Percentiles rank a stretch among this genome's conserved stretches.
These are phyloP conservation scores for Tetranychus truncatus DNA, from an alignment of 2,888 invertebrate genomes.

Conservation along the genomic window DNA sequence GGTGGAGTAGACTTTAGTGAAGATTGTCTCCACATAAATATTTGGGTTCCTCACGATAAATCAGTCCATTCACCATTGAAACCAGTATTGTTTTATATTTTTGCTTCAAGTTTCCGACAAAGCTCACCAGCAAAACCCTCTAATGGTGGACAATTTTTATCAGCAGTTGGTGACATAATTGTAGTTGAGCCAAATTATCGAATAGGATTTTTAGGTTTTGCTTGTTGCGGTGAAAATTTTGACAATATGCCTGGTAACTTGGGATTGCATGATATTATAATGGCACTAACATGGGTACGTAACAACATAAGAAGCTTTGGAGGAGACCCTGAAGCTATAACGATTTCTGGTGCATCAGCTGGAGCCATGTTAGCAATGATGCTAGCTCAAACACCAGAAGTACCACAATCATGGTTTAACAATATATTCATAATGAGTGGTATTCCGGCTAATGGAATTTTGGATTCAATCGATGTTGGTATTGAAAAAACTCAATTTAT, in stretches of 20 bases:
- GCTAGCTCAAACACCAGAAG: background rate
- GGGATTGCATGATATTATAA: background rate
- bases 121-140: background rate
- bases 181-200: background rate
- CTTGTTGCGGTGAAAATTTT: background rate
- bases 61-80: background rate
- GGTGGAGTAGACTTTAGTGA: constrained; percentile 6
- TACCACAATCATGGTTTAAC: background rate
- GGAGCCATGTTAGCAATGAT: background rate
- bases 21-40: constrained; percentile 19
- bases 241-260: background rate
- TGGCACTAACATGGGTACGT: background rate
- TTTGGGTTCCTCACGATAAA: constrained; percentile 16
- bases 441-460: background rate
- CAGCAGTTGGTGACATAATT: background rate
- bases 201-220: background rate
- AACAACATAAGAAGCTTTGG: background rate
- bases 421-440: background rate
- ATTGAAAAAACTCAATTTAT: background rate
- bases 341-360: background rate
- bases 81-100: background rate
- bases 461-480: background rate
- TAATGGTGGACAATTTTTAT: background rate
- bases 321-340: background rate
- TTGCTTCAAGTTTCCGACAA: background rate